A percentile compares a stretch with the other conserved stretches of the same genome.
phyloP scores from a whole-genome alignment of 2,113 vertebrate genomes.

The Coregonus clupeaformis region DNA sequence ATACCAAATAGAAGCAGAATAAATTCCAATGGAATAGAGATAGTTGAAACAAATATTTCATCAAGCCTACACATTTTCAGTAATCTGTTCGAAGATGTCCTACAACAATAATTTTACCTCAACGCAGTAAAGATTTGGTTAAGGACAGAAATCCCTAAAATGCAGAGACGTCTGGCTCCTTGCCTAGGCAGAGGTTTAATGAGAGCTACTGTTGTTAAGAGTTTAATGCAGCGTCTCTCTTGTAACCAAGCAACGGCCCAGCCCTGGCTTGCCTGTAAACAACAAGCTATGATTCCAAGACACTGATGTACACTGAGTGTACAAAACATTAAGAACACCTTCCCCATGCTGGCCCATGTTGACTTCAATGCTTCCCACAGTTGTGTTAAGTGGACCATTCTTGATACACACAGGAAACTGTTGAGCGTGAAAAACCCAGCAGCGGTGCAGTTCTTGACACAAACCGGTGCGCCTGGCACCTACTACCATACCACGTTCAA shows the following conservation, averaged over 20 bases:
- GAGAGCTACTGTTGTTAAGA: slow-evolving; percentile 29
- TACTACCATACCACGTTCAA: too few relatives aligned
- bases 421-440: too few relatives aligned
- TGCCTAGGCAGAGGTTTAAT: slow-evolving; percentile 11
- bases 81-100: background rate
- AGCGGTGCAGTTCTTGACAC: too few relatives aligned
- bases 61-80: background rate
- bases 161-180: background rate
- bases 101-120: too few relatives aligned
- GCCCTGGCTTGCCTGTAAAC: slow-evolving; percentile 49
- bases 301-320: slow-evolving; percentile 11
- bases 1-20: background rate
- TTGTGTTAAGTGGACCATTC: too few relatives aligned
- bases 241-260: slow-evolving; percentile 67
- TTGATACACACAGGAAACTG: too few relatives aligned
- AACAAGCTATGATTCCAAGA: slow-evolving; percentile 42
- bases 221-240: slow-evolving; percentile 31
- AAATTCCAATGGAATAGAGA: background rate
- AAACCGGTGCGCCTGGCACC: too few relatives aligned
- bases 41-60: background rate
- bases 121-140: slow-evolving; percentile 2
- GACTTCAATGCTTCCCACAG: too few relatives aligned
- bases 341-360: too few relatives aligned
- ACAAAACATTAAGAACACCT: slow-evolving; percentile 13
- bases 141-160: slow-evolving; percentile 1